Evolutionary conservation across 2,888 invertebrate genomes (phyloP).

Genomic region (Halictus ligatus): DNA sequence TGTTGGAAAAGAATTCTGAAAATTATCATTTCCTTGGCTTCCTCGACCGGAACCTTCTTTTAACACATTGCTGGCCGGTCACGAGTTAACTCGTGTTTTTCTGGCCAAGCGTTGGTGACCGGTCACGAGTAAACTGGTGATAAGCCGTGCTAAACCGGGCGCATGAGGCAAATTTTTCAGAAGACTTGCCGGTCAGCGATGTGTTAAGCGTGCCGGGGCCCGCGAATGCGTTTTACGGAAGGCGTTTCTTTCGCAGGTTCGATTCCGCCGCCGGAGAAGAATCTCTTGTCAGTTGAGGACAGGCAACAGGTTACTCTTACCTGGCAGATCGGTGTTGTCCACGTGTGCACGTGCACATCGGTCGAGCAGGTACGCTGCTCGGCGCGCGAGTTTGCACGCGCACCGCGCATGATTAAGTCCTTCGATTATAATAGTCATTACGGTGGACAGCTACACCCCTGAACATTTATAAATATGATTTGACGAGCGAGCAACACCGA

Average conservation of each 20-base stretch:
- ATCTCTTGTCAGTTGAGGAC: conserved; percentile 39
- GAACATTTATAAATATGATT: conserved; percentile 30
- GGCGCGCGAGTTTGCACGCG: background rate
- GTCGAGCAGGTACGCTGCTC: background rate
- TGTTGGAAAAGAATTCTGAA: background rate
- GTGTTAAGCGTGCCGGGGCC: background rate
- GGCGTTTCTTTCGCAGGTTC: conserved; percentile 36
- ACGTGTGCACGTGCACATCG: conserved; percentile 6
- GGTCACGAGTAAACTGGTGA: too few relatives aligned
- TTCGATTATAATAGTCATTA: conserved; percentile 37
- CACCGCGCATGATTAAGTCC: conserved; percentile 27
- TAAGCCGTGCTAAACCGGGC: too few relatives aligned
- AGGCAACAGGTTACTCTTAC: conserved; percentile 65
- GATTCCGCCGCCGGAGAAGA: conserved; percentile 40
- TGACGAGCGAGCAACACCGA: conserved; percentile 10
- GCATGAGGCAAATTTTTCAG: too few relatives aligned
- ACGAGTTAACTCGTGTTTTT: too few relatives aligned
- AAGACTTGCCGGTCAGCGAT: too few relatives aligned
- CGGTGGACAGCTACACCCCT: conserved; percentile 5
- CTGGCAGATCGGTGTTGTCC: conserved; percentile 16
- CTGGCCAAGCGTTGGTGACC: too few relatives aligned
- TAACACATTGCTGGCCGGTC: too few relatives aligned
- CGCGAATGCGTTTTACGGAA: conserved; percentile 40
- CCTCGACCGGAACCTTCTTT: background rate
- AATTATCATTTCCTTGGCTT: background rate